A percentile compares a stretch with the other conserved stretches of the same genome.
These are phyloP conservation scores for Gymnogyps californianus DNA, from an alignment of 2,113 vertebrate species.

Conservation along the genomic window DNA sequence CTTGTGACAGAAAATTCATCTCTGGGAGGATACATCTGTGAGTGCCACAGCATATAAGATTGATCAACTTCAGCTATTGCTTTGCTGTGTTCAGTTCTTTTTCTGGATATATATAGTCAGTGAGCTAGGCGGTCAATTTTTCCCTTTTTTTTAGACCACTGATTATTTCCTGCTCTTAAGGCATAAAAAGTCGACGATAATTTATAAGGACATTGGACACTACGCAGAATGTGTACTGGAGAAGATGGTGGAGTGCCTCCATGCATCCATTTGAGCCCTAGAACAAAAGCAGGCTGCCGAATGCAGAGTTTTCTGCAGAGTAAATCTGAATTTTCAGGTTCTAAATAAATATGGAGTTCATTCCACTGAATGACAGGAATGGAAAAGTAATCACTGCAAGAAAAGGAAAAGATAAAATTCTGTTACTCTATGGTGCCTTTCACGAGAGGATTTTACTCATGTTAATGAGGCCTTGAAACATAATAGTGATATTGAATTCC, in stretches of 20 bases:
- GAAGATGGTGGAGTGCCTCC: neutral
- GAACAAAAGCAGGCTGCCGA: neutral
- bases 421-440: neutral
- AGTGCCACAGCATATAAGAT: constrained; percentile 9
- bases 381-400: constrained; percentile 29
- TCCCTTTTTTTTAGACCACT: neutral
- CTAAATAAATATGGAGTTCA: constrained; percentile 39
- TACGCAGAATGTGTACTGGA: neutral
- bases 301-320: neutral
- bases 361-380: constrained; percentile 36
- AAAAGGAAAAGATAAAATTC: constrained; percentile 52
- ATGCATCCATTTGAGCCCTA: neutral
- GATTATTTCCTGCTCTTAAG: constrained; percentile 45
- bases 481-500: constrained; percentile 2
- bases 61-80: constrained; percentile 44
- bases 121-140: neutral
- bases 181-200: neutral
- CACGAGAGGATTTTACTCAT: neutral
- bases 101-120: neutral
- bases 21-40: constrained; percentile 24
- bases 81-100: constrained; percentile 19
- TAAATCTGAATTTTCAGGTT: neutral
- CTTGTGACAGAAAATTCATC: constrained; percentile 39
- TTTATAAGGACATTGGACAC: neutral
- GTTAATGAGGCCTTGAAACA: constrained; percentile 28